Evolutionary conservation across 2,113 vertebrate species (phyloP).

Genomic region (Gadus chalcogrammus): DNA sequence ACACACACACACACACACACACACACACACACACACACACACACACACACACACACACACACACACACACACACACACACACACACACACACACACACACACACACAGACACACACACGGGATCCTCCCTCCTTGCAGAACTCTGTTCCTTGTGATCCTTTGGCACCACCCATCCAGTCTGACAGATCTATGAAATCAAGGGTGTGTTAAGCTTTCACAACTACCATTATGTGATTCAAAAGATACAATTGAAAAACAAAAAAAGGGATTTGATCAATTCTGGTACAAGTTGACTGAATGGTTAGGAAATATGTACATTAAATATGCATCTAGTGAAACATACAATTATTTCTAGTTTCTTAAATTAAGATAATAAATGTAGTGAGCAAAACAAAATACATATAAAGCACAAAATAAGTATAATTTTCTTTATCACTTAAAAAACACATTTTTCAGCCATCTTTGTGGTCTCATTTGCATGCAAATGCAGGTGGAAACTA

Average conservation of each 20-base stretch:
- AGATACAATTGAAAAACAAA: slow-evolving; percentile 31
- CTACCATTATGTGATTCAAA: slow-evolving; percentile 41
- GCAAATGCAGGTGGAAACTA: too few species aligned
- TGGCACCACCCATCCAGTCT: slow-evolving; percentile 54
- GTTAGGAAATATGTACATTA: slow-evolving; percentile 28
- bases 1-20: slow-evolving; percentile 16
- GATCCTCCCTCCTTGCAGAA: slow-evolving; percentile 60
- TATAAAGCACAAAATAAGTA: too few species aligned
- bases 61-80: too few species aligned
- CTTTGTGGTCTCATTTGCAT: too few species aligned
- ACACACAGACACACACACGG: slow-evolving; percentile 27
- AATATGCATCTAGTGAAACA: slow-evolving; percentile 29
- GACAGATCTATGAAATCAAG: slow-evolving; percentile 50
- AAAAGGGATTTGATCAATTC: slow-evolving; percentile 31
- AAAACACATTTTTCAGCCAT: too few species aligned
- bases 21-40: too few species aligned
- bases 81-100: too few species aligned
- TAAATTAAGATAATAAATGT: too few species aligned
- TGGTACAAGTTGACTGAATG: slow-evolving; percentile 33
- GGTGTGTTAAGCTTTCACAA: slow-evolving; percentile 45
- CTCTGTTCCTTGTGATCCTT: slow-evolving; percentile 64
- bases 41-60: too few species aligned
- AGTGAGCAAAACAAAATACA: too few species aligned
- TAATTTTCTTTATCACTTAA: too few species aligned
- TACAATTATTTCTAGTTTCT: background rate